These are phyloP conservation scores for Leptinotarsa texana DNA, from an alignment of 1,140 invertebrate species.

Conservation along the genomic window DNA sequence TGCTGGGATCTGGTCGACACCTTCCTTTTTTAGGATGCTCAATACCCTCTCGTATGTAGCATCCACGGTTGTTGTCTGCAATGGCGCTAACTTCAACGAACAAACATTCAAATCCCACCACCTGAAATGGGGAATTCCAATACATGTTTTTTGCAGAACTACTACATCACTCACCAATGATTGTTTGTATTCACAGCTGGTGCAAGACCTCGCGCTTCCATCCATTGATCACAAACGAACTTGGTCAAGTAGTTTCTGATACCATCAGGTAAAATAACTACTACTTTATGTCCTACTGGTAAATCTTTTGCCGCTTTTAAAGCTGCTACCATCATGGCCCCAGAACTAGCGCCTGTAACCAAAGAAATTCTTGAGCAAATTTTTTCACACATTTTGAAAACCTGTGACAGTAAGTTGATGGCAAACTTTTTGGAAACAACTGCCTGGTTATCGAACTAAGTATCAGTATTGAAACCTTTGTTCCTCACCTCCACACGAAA, in stretches of 20 bases:
- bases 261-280: slow-evolving; percentile 91
- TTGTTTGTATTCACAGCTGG: slow-evolving; percentile 56
- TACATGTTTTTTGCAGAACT: no score
- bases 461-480: no score
- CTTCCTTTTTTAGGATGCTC: slow-evolving; percentile 68
- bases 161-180: slow-evolving; percentile 56
- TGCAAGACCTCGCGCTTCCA: slow-evolving; percentile 79
- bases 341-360: slow-evolving; percentile 82
- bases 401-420: no score
- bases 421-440: no score
- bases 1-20: slow-evolving; percentile 74
- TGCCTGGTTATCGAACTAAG: no score
- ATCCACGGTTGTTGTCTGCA: slow-evolving; percentile 62
- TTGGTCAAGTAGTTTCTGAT: slow-evolving; percentile 99
- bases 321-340: slow-evolving; percentile 80
- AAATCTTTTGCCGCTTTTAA: slow-evolving; percentile 76
- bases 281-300: slow-evolving; percentile 77
- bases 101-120: slow-evolving; percentile 75
- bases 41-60: slow-evolving; percentile 70
- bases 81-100: slow-evolving; percentile 63
- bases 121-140: slow-evolving; percentile 56
- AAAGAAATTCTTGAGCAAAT: no score
- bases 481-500: no score
- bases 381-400: no score
- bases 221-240: slow-evolving; percentile 94